Percentiles rank a stretch among this genome's conserved stretches.
phyloP scores from a whole-genome alignment of 1,140 invertebrate genomes.

The Drosophila sucinea region DNA sequence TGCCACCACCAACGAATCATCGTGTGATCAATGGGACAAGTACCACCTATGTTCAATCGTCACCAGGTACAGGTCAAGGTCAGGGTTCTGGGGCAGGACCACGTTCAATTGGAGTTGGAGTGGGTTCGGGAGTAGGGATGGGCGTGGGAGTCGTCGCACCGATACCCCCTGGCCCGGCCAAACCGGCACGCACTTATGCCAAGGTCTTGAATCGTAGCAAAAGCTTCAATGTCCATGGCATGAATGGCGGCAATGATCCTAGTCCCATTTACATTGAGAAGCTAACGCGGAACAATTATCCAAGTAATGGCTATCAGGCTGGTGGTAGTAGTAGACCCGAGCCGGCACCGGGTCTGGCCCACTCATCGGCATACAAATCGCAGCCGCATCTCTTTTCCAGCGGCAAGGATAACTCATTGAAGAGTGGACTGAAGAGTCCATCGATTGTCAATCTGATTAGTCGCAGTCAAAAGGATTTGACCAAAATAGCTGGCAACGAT shows the following conservation, averaged over 20 bases:
- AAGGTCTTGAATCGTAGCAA: constrained; percentile 91
- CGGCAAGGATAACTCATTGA: constrained; percentile 84
- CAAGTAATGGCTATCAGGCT: constrained; percentile 13
- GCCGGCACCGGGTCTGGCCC: constrained; percentile 34
- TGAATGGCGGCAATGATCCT: constrained; percentile 83
- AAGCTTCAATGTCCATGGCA: constrained; percentile 91
- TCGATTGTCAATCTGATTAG: constrained; percentile 92
- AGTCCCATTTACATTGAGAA: constrained; percentile 83
- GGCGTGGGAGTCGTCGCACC: constrained; percentile 12
- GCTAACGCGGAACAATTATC: constrained; percentile 75
- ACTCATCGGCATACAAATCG: constrained; percentile 86
- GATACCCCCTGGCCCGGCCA: constrained; percentile 85
- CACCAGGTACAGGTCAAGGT: neutral
- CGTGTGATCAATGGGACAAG: neutral
- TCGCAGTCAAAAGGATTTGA: constrained; percentile 90
- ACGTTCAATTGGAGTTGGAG: neutral
- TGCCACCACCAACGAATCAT: neutral
- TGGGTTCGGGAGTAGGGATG: neutral
- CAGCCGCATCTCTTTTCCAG: constrained; percentile 89
- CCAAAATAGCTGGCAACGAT: constrained; percentile 78
- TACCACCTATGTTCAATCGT: constrained; percentile 5
- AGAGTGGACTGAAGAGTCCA: constrained; percentile 89
- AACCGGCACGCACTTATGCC: constrained; percentile 89
- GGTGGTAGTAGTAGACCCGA: neutral
- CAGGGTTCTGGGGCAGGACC: neutral